Evolutionary conservation across 2,113 vertebrate species (phyloP).

Genomic region (Poeciliopsis retropinna): DNA sequence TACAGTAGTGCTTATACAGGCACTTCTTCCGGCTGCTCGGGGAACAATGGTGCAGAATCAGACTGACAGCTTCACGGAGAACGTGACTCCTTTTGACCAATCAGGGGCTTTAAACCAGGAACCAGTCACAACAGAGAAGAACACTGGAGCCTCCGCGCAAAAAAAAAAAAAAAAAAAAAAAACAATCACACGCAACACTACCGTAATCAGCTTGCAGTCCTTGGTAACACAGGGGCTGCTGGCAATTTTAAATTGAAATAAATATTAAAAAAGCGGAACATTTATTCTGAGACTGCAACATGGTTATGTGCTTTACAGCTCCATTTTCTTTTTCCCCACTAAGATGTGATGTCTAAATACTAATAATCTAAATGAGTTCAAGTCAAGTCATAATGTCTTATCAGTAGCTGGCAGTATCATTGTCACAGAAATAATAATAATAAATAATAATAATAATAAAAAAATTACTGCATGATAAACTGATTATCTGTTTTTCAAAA

Average conservation of each 20-base stretch:
- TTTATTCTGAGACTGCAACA: neutral
- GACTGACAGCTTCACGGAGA: conserved; percentile 73
- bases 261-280: neutral
- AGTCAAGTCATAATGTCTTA: no score
- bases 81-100: conserved; percentile 79
- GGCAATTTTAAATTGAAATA: neutral
- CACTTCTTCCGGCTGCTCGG: conserved; percentile 70
- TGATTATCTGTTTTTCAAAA: neutral
- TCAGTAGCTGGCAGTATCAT: neutral
- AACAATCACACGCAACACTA: neutral
- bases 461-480: neutral
- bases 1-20: conserved; percentile 27
- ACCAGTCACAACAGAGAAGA: conserved; percentile 59
- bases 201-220: neutral
- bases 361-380: no score
- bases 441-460: no score
- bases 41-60: conserved; percentile 82
- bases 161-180: neutral
- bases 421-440: neutral
- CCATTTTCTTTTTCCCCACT: neutral
- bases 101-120: conserved; percentile 47
- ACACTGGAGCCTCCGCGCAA: neutral
- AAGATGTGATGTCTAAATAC: no score
- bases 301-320: neutral
- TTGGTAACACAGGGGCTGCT: neutral